A percentile compares a stretch with the other conserved stretches of the same genome.
Conservation (phyloP, 2,113 vertebrate species). For the Pterophyllum scalare region DNA sequence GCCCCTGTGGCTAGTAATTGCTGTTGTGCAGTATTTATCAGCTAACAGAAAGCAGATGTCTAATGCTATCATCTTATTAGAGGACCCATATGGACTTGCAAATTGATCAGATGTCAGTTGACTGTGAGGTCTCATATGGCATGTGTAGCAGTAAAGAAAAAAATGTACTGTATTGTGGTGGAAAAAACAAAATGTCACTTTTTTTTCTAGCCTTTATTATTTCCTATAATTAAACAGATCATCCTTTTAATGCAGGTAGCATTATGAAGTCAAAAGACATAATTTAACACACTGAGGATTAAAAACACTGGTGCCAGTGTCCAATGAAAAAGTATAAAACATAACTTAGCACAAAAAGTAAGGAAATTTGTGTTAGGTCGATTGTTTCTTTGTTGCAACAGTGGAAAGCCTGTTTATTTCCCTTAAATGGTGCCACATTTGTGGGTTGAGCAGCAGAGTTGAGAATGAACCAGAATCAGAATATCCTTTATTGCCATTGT, state of each 20-base stretch:
- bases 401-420: too few species aligned
- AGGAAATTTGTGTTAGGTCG: too few species aligned
- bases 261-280: too few species aligned
- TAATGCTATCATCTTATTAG: neutral
- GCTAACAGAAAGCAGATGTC: neutral
- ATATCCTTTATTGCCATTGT: too few species aligned
- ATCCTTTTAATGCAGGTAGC: too few species aligned
- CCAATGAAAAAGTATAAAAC: too few species aligned
- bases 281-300: neutral
- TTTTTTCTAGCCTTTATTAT: neutral
- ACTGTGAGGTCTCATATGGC: neutral
- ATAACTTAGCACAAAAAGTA: too few species aligned
- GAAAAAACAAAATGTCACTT: neutral
- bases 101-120: conserved; percentile 20
- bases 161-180: neutral
- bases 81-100: neutral
- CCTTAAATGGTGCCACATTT: too few species aligned
- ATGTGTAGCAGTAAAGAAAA: neutral
- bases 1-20: conserved; percentile 2
- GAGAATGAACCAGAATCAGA: too few species aligned
- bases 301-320: too few species aligned
- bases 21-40: conserved; percentile 9
- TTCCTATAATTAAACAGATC: neutral
- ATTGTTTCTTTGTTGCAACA: too few species aligned
- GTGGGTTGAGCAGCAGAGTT: too few species aligned